Percentiles rank a stretch among this genome's conserved stretches.
These are phyloP conservation scores for Taenioides sp. DNA, from an alignment of 2,797 vertebrate genomes.

Conservation along the genomic window DNA sequence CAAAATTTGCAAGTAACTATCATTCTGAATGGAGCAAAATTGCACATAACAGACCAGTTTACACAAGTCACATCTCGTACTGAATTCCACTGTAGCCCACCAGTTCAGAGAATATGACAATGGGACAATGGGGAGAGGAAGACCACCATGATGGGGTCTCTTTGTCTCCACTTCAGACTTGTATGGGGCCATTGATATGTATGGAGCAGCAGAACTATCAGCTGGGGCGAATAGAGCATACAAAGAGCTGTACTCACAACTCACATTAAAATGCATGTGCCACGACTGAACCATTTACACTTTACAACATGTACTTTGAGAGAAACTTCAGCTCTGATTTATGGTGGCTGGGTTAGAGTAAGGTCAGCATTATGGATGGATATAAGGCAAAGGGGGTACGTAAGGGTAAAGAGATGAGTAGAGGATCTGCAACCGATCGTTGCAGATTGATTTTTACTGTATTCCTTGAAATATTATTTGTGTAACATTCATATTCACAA, in stretches of 20 bases:
- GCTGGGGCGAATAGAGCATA: not conserved
- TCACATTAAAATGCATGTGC: not conserved
- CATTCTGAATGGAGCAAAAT: no score
- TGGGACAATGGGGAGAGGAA: not conserved
- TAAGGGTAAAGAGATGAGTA: no score
- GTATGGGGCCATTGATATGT: conserved; percentile 1
- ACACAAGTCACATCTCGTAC: no score
- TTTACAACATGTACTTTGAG: not conserved
- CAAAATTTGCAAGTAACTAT: no score
- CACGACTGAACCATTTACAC: not conserved
- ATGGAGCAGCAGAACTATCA: not conserved
- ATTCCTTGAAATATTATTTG: no score
- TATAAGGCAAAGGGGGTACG: no score
- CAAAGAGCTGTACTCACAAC: not conserved
- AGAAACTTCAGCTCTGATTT: not conserved
- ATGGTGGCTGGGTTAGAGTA: not conserved
- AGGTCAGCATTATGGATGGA: not conserved
- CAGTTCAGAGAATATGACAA: not conserved
- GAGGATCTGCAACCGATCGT: no score
- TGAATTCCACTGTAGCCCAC: not conserved
- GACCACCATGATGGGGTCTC: not conserved
- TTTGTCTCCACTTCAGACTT: conserved; percentile 1
- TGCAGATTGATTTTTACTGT: no score
- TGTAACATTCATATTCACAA: no score
- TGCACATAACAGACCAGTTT: no score